Base-by-base conservation (phyloP, 1,140 invertebrate genomes). In the Lepeophtheirus salmonis region DNA sequence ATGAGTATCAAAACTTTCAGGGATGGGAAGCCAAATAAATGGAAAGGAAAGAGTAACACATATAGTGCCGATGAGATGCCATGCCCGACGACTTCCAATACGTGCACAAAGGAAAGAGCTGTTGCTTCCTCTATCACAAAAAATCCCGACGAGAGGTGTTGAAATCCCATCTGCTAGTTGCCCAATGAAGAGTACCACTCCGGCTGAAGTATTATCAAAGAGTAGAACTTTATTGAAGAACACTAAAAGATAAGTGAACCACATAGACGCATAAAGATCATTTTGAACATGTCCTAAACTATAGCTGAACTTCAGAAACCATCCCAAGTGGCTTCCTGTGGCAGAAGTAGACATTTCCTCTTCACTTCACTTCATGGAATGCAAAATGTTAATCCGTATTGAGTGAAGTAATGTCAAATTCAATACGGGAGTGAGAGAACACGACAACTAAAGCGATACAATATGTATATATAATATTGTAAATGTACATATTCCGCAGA, bases 231-330 rank as follows among this genome's bases (percentile, higher is more conserved):
- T 77, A 68, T 92, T 83, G 68, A 92, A 84, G 72, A 82, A 97
- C 17, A 96, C 80, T 64, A 97, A 75, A n/a, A 94, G 74, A 73
- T 97, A 97, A 0, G 87, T 89, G 70, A 97, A 97, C 92, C 92
- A 96, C 79, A 97, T 86, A 52, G 87, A 87, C 26, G 90, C 87
- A 74, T 88, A 92, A 3, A 96, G 77, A 75, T 97, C 92, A 72
- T 96, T 96, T 22, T 92, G 74, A 24, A 96, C 79, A 74, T 96
- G 91, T 0, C 86, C 87, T 64, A 85, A 74, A 51, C 80, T 79
- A 68, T 71, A 78, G 0, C 71, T 65, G 17, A 77, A 49, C 56
- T 68, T 71, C 14, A 21, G 10, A 2, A 14, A 20, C 30, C 26
- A 50, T 18, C 22, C 20, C 20, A 57, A 25, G 20, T 2, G 10